Evolutionary conservation across 2,113 vertebrate genomes (phyloP), one percentile per base, ranked within the genome.

Genomic region (Neodon shergylaensis): DNA sequence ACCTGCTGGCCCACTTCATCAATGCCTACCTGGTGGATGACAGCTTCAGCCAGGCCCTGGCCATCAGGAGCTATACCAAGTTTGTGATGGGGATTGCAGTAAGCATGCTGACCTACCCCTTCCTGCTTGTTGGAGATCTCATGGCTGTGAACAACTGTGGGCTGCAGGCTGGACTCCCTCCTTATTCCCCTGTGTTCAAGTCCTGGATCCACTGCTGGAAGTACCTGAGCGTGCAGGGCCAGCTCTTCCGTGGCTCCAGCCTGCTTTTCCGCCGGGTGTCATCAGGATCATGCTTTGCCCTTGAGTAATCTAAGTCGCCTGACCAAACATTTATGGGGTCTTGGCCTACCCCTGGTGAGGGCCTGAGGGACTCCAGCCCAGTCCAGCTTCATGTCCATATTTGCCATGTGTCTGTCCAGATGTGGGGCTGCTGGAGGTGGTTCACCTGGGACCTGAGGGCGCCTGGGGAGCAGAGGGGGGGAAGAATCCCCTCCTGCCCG

Each of bases 71-170:
- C 98, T 99, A 99, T 98, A 99, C 99, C 0, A 99, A 99, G 93
- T 99, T 99, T 42, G 99, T 99, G 88, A 99, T 99, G 99, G 99
- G 99, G 91, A 99, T 99, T 0, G 99, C 99, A 0, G 99, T 99
- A 96, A 99, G 99, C 94, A 99, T 99, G 97, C 98, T 99, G 92
- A 99, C 99, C 0, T 99, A 99, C 96, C 99, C 99, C 0, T 99
- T 99, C 97, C 99, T 99, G 98, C 98, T 99, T 49, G 99, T 99
- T 65, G 99, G 99, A 19, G 99, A 99, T 49, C 98, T 99, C 52
- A 99, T 99, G 99, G 99, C 99, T 0, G 98, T 99, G 97, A 99
- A 99, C 98, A 99, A 99, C 98, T 99, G 99, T 44, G 99, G 99
- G 84, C 98, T 99, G 94, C 98, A 98, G 10, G 99, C 99, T 0